These are phyloP conservation scores for Oryzias dopingdopingensis DNA, from an alignment of 2,797 vertebrate genomes.

Conservation along the genomic window DNA sequence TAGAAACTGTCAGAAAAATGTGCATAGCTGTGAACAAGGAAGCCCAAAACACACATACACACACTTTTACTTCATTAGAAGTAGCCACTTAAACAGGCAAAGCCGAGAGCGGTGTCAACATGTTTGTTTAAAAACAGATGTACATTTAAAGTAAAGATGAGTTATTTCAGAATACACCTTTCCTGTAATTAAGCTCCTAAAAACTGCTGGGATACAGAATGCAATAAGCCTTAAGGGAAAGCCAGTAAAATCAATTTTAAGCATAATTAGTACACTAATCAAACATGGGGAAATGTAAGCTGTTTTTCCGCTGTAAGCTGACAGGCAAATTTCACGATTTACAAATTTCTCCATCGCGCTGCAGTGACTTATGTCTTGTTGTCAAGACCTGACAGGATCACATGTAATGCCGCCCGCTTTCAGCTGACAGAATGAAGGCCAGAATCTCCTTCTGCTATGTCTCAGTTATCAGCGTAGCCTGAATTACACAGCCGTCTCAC, in stretches of 20 bases:
- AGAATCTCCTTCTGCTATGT: constrained; percentile 47
- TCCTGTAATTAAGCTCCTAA: constrained; percentile 22
- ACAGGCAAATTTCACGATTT: constrained; percentile 52
- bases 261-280: constrained; percentile 52
- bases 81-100: no score
- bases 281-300: constrained; percentile 29
- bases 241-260: constrained; percentile 44
- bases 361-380: constrained; percentile 53
- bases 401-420: constrained; percentile 38
- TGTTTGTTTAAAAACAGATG: no score
- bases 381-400: constrained; percentile 52
- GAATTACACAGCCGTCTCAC: constrained; percentile 65
- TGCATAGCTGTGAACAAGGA: no score
- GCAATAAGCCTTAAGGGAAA: constrained; percentile 41
- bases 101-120: no score
- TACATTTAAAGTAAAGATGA: no score
- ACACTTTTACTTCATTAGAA: no score
- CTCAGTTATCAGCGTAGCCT: constrained; percentile 56
- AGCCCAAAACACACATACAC: no score
- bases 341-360: constrained; percentile 34
- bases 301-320: constrained; percentile 42
- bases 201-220: constrained; percentile 15
- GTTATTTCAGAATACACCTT: not conserved
- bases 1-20: no score
- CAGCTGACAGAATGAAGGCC: constrained; percentile 58